A percentile compares a stretch with the other conserved stretches of the same genome.
phyloP scores from a whole-genome alignment of 2,888 invertebrate species.

The Dromius quadrimaculatus region DNA sequence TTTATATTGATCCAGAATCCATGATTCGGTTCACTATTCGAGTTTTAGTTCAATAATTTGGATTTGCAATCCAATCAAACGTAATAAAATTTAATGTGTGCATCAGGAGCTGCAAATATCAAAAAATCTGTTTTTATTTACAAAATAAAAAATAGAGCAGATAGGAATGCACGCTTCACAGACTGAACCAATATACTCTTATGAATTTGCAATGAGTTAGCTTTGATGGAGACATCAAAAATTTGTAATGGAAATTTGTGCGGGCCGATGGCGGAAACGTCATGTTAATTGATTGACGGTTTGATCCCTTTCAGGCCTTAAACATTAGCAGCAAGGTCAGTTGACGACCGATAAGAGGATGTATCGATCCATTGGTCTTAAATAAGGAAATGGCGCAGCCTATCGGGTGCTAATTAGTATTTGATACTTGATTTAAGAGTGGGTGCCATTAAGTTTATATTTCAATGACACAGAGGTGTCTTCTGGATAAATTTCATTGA shows the following conservation, averaged over 20 bases:
- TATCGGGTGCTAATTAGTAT: too few relatives aligned
- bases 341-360: neutral
- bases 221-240: conserved; percentile 27
- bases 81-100: too few relatives aligned
- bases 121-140: neutral
- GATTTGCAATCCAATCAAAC: too few relatives aligned
- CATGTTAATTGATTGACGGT: conserved; percentile 32
- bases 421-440: too few relatives aligned
- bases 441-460: too few relatives aligned
- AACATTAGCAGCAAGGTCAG: conserved; percentile 5
- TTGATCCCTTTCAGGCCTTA: neutral
- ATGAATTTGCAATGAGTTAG: conserved; percentile 24
- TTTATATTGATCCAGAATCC: too few relatives aligned
- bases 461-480: too few relatives aligned
- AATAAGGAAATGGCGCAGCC: too few relatives aligned
- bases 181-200: conserved; percentile 35
- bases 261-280: conserved; percentile 15
- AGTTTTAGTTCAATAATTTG: too few relatives aligned
- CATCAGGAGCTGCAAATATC: neutral
- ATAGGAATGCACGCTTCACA: neutral
- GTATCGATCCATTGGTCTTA: too few relatives aligned
- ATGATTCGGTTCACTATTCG: too few relatives aligned
- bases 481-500: too few relatives aligned
- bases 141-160: conserved; percentile 20
- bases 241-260: conserved; percentile 30